phyloP scores from a whole-genome alignment of 2,888 invertebrate genomes.

The Sphaerophoria rueppellii region DNA sequence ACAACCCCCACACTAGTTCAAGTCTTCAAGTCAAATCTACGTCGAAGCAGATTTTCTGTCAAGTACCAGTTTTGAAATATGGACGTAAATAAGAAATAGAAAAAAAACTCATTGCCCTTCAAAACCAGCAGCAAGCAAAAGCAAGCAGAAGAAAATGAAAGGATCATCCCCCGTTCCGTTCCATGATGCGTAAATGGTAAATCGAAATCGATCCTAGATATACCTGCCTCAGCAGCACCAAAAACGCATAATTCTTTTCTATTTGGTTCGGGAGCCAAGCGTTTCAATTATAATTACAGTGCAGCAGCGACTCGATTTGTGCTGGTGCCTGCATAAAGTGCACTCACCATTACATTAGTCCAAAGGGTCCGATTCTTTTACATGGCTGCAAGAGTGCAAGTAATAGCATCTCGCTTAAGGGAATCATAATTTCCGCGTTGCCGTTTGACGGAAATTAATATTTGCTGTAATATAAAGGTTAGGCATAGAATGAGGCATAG shows the following conservation, averaged over 20 bases:
- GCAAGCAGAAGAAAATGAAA: conserved; percentile 24
- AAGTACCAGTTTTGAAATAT: conserved; percentile 54
- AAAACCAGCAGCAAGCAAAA: conserved; percentile 1
- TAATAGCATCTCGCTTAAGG: background rate
- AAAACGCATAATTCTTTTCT: conserved; percentile 43
- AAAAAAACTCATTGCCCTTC: conserved; percentile 1
- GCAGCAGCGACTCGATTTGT: conserved; percentile 45
- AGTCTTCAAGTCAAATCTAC: conserved; percentile 23
- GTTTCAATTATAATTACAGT: conserved; percentile 59
- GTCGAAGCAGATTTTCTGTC: conserved; percentile 60
- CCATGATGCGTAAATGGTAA: conserved; percentile 48
- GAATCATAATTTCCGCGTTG: background rate
- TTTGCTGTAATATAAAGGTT: too few relatives aligned
- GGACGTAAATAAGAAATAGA: background rate
- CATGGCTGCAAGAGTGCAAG: conserved; percentile 9
- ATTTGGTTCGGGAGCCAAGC: conserved; percentile 46
- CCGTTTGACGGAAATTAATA: background rate
- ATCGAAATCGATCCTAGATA: conserved; percentile 55
- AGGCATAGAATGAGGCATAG: too few relatives aligned
- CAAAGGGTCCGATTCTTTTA: conserved; percentile 54
- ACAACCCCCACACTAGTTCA: conserved; percentile 62
- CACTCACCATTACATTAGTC: conserved; percentile 19
- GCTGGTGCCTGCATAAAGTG: conserved; percentile 73
- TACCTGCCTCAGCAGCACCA: conserved; percentile 51
- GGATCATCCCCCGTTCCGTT: conserved; percentile 49